A percentile compares a stretch with the other conserved stretches of the same genome.
Evolutionary conservation across 2,888 invertebrate species (phyloP).

Genomic region (Lithosia quadra): DNA sequence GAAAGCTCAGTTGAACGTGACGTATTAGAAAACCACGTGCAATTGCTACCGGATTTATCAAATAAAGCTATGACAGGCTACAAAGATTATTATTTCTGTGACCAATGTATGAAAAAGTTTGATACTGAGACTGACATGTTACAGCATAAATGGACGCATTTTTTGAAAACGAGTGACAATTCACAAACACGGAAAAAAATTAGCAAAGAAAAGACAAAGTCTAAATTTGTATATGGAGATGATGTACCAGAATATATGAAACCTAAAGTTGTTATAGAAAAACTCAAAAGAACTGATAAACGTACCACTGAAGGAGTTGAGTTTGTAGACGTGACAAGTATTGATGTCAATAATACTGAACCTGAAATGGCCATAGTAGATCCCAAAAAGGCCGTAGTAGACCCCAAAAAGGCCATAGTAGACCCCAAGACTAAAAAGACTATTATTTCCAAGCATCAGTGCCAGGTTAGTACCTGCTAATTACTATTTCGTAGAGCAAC

Average conservation of each 20-base stretch:
- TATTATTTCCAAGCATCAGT: slow-evolving; percentile 69
- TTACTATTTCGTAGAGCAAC: background rate
- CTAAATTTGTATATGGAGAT: slow-evolving; percentile 60
- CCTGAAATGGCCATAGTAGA: slow-evolving; percentile 63
- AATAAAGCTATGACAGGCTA: slow-evolving; percentile 71
- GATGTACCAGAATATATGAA: slow-evolving; percentile 64
- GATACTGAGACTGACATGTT: slow-evolving; percentile 72
- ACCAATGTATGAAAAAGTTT: slow-evolving; percentile 74
- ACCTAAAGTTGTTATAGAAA: slow-evolving; percentile 65
- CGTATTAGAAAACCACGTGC: slow-evolving; percentile 65
- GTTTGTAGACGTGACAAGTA: slow-evolving; percentile 39
- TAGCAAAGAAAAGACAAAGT: slow-evolving; percentile 39
- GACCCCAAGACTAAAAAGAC: slow-evolving; percentile 69
- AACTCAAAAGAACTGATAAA: slow-evolving; percentile 49
- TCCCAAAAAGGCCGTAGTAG: slow-evolving; percentile 60
- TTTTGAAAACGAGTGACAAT: slow-evolving; percentile 66
- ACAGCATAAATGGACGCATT: slow-evolving; percentile 79
- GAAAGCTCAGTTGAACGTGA: slow-evolving; percentile 66
- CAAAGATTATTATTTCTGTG: slow-evolving; percentile 75
- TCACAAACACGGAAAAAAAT: slow-evolving; percentile 50
- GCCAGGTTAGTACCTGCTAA: slow-evolving; percentile 63
- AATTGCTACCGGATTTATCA: slow-evolving; percentile 66
- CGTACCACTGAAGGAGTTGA: slow-evolving; percentile 20
- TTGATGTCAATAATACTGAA: slow-evolving; percentile 35
- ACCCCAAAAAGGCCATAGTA: slow-evolving; percentile 63